These are phyloP conservation scores for Mesembrinibis cayennensis DNA, from an alignment of 2,113 vertebrate species.

Conservation along the genomic window DNA sequence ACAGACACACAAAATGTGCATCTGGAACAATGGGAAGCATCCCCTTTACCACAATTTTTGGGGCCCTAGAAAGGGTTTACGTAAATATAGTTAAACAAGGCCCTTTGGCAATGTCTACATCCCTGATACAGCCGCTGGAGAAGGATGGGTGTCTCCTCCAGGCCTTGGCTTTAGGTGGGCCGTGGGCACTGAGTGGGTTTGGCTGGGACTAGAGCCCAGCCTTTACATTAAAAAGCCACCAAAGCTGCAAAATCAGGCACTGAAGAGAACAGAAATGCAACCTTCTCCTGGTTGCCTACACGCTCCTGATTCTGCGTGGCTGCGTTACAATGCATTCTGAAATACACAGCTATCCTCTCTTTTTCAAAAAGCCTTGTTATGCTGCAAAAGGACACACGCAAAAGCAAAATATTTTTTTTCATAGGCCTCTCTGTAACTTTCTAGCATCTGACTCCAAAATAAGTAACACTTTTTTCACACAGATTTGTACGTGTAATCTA, in stretches of 20 bases:
- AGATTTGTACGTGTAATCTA: background rate
- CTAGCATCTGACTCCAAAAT: background rate
- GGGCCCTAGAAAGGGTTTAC: background rate
- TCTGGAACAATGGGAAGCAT: background rate
- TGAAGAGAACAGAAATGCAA: background rate
- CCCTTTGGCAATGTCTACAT: background rate
- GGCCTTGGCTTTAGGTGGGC: background rate
- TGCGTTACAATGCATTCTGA: fast-evolving
- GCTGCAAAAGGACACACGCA: background rate
- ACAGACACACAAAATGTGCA: background rate
- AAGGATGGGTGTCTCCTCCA: background rate
- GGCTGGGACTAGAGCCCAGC: background rate
- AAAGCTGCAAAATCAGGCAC: background rate
- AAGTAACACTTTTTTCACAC: background rate
- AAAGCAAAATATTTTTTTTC: background rate
- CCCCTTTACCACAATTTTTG: background rate
- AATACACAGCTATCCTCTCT: background rate
- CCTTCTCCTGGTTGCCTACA: background rate
- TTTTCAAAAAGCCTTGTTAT: background rate
- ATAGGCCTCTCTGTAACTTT: background rate
- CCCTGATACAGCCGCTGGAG: background rate
- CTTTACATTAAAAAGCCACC: background rate
- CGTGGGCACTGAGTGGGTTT: fast-evolving
- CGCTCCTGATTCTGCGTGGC: background rate
- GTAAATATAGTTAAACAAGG: background rate